phyloP scores from a whole-genome alignment of 2,797 vertebrate species.

The Lacerta bilineata region DNA sequence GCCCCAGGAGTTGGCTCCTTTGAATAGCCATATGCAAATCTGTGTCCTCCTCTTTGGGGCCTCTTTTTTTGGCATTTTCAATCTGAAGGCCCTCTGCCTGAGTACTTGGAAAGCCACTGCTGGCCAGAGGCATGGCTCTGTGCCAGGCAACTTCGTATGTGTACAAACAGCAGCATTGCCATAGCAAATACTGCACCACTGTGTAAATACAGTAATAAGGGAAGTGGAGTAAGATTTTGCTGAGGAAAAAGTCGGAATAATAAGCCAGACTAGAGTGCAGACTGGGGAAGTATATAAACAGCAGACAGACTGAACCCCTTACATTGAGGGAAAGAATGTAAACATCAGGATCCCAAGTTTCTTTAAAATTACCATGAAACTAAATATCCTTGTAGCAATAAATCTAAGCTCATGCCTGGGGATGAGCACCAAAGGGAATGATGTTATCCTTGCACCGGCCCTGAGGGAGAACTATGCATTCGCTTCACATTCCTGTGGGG shows the following conservation, averaged over 20 bases:
- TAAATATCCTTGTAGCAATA: constrained; percentile 35
- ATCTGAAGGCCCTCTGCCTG: not conserved
- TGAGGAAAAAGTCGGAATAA: not conserved
- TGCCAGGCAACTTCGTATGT: not conserved
- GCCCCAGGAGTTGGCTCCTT: too few relatives aligned
- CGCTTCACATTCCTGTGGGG: constrained; percentile 35
- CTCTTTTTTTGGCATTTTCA: too few relatives aligned
- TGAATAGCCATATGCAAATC: not conserved
- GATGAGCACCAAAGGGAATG: not conserved
- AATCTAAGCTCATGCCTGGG: constrained; percentile 8
- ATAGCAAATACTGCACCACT: not conserved
- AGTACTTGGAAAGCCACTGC: not conserved
- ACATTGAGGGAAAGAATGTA: constrained; percentile 13
- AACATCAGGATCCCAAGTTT: constrained; percentile 6
- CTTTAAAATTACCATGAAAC: constrained; percentile 53
- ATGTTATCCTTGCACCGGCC: constrained; percentile 7
- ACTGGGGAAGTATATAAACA: constrained; percentile 22
- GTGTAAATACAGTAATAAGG: not conserved
- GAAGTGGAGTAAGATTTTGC: not conserved
- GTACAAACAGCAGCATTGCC: not conserved
- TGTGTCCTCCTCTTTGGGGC: too few relatives aligned
- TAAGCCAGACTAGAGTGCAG: not conserved
- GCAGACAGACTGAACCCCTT: not conserved
- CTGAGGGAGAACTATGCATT: constrained; percentile 38
- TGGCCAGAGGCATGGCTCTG: not conserved